Base-by-base conservation (phyloP, 30 jellyfish, hydroid and myxozoan genomes). In the Cassiopea andromeda region DNA sequence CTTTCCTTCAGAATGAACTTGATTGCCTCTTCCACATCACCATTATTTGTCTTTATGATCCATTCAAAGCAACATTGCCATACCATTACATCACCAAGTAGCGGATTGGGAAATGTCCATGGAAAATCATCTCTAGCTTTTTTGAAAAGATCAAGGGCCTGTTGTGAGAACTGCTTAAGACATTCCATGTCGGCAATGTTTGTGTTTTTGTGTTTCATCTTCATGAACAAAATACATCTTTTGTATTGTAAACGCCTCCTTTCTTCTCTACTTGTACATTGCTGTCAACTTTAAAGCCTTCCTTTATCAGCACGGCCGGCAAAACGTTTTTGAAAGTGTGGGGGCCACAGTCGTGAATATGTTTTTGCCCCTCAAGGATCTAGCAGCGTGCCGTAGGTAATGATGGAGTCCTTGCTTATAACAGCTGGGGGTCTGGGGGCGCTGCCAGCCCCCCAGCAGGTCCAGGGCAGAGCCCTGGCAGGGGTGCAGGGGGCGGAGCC, bases 1-100 rank as follows among this genome's bases (percentile, higher is more conserved):
- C 69, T 87, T 44, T 54, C 71, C 1, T 44, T 47, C 69, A 77
- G 81, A 48, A 87, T 77, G 85, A 46, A 78, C 44, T 70, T 47
- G 1, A 87, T 46, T 48, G 90, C 94, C 50, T 67, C 80, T 66
- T 87, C 89, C 17, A 69, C 94, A 78, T 87, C 71, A 1, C 66
- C 14, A 16, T 77, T 81, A 15, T 87, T 77, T 73, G 72, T 57
- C 43, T 45, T 66, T 44, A 87, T 77, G 16, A 87, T 48, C 94
- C 94, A 77, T 12, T 87, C 94, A 50, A 87, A 79, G 57, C 94
- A 87, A 69, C 77, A 87, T 73, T 77, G 89, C 94, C 94, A 87
- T 18, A 87, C 94, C 57, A 60, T 76, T 18, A 87, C 81, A 19
- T 87, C 94, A 18, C 94, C 94, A 46, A 45, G 19, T 57, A 87